Percentiles rank a stretch among this genome's conserved stretches.
Conservation (phyloP, 2,888 invertebrate genomes). For the Drosophila subsilvestris region DNA sequence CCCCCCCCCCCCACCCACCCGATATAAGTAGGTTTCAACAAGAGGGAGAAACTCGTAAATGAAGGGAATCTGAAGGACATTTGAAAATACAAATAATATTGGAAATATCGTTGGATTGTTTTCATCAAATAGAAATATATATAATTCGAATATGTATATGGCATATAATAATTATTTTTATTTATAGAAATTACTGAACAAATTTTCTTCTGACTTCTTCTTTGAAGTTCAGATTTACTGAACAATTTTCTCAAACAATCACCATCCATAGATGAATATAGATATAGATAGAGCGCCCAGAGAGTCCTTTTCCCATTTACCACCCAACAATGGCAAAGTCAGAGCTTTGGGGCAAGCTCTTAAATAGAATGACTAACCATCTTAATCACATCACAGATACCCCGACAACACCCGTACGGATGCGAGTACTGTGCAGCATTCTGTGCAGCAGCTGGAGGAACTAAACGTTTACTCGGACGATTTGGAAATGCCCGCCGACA, state of each 20-base stretch:
- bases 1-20: too few species aligned
- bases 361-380: conserved; percentile 69
- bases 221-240: neutral
- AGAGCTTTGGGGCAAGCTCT: conserved; percentile 67
- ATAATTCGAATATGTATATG: too few species aligned
- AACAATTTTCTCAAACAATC: neutral
- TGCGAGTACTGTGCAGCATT: neutral
- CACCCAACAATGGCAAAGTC: conserved; percentile 20
- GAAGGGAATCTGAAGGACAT: too few species aligned
- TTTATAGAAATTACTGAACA: too few species aligned
- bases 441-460: conserved; percentile 13
- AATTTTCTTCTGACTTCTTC: too few species aligned
- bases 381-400: conserved; percentile 71
- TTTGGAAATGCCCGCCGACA: conserved; percentile 58
- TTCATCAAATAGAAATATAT: too few species aligned
- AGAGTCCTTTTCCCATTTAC: conserved; percentile 16
- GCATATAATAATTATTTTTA: too few species aligned
- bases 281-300: conserved; percentile 12
- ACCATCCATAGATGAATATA: neutral
- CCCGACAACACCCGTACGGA: conserved; percentile 18
- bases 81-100: too few species aligned
- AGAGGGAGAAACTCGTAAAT: too few species aligned
- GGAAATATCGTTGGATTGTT: too few species aligned
- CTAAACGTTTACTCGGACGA: conserved; percentile 46
- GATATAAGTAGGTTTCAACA: too few species aligned